Percentiles rank a stretch among this genome's conserved stretches.
Conservation (phyloP, 2,888 invertebrate species). For the Dasypolia templi region DNA sequence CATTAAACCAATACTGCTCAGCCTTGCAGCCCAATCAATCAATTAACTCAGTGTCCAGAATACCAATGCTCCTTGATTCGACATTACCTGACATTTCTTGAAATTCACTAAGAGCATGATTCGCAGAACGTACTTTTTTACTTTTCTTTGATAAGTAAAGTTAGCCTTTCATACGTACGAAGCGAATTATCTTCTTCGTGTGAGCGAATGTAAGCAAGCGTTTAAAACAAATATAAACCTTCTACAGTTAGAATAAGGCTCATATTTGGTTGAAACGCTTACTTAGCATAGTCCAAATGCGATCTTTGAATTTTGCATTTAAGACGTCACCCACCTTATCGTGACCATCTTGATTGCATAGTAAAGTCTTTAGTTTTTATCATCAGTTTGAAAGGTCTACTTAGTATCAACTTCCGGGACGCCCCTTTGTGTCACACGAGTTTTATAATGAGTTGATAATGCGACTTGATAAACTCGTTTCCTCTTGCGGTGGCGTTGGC, state of each 20-base stretch:
- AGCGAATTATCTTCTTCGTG: not conserved
- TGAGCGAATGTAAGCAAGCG: not conserved
- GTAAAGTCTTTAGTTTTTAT: not conserved
- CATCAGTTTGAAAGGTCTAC: not conserved
- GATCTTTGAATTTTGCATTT: not conserved
- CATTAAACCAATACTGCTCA: too few species aligned
- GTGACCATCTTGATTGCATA: constrained; percentile 4
- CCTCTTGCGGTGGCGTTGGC: constrained; percentile 19
- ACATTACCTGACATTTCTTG: not conserved
- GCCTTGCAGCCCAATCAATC: not conserved
- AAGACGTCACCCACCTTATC: not conserved
- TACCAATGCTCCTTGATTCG: not conserved
- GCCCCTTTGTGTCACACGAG: constrained; percentile 22
- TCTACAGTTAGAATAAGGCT: not conserved
- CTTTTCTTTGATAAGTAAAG: too few species aligned
- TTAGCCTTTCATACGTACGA: not conserved
- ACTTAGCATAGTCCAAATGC: too few species aligned
- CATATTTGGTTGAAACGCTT: not conserved
- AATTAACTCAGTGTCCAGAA: not conserved
- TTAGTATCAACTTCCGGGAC: constrained; percentile 21
- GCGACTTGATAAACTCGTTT: constrained; percentile 13
- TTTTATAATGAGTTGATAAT: constrained; percentile 26
- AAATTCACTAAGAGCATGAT: not conserved
- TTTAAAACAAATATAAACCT: not conserved
- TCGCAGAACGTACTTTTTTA: too few species aligned